These are phyloP conservation scores for Drosophila kohkoa DNA, from an alignment of 1,140 invertebrate genomes.

Conservation along the genomic window DNA sequence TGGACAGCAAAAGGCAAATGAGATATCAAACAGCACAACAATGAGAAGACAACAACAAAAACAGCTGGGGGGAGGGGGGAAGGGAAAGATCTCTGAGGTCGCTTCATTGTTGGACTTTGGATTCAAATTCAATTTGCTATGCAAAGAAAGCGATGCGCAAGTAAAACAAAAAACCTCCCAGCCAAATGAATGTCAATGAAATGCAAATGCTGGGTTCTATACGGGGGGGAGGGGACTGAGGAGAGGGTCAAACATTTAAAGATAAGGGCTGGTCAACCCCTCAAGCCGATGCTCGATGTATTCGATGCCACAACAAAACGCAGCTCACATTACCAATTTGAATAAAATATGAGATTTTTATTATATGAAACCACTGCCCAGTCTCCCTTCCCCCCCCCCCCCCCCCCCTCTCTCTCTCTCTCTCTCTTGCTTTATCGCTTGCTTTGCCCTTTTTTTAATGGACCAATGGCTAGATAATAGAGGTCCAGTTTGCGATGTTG, in stretches of 20 bases:
- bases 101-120: conserved; percentile 37
- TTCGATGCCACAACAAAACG: neutral
- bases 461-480: conserved; percentile 75
- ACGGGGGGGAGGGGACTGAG: neutral
- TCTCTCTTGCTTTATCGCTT: neutral
- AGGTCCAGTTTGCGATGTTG: conserved; percentile 46
- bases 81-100: neutral
- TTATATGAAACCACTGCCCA: conserved; percentile 51
- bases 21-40: conserved; percentile 8
- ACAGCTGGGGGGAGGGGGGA: neutral
- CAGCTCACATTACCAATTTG: conserved; percentile 81
- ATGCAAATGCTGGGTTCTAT: conserved; percentile 56
- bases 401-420: no score
- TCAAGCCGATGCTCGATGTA: neutral
- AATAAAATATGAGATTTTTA: conserved; percentile 84
- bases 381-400: neutral
- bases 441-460: conserved; percentile 46
- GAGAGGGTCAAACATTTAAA: neutral
- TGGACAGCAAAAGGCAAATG: conserved; percentile 40
- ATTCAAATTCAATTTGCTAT: conserved; percentile 71
- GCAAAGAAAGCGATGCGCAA: conserved; percentile 51
- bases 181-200: conserved; percentile 65
- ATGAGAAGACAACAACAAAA: neutral
- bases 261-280: neutral
- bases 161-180: conserved; percentile 50